Percentiles rank a stretch among this genome's conserved stretches.
phyloP scores from a whole-genome alignment of 1,140 invertebrate genomes.

The Brachionus angularis region DNA sequence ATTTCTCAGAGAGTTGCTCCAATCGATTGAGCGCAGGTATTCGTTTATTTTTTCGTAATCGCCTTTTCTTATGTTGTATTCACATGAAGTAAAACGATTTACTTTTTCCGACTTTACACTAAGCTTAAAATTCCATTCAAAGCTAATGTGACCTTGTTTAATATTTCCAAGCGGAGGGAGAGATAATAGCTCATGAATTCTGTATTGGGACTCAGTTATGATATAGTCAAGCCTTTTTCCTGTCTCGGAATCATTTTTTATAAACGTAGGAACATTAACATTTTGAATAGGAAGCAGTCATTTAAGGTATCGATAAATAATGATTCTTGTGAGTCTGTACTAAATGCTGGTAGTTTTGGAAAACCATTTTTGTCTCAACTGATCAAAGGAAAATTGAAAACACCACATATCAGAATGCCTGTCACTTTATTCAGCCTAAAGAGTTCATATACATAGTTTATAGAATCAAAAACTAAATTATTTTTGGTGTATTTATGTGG shows the following conservation, averaged over 20 bases:
- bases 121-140: not conserved
- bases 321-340: too few species aligned
- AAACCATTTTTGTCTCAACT: too few species aligned
- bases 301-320: not conserved
- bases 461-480: too few species aligned
- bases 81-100: not conserved
- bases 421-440: too few species aligned
- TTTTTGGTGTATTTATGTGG: not conserved
- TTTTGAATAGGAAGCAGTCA: not conserved
- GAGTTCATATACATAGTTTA: too few species aligned
- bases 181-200: not conserved
- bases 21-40: not conserved
- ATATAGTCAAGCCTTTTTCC: slow-evolving; percentile 3
- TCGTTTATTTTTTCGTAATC: not conserved
- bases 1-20: too few species aligned
- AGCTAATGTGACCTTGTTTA: not conserved
- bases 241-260: not conserved
- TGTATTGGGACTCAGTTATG: not conserved
- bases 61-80: slow-evolving; percentile 1
- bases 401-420: too few species aligned
- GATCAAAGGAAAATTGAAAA: too few species aligned
- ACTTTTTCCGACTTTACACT: not conserved
- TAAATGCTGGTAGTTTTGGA: too few species aligned
- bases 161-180: not conserved
- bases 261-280: slow-evolving; percentile 1